Percentiles rank a stretch among this genome's conserved stretches.
phyloP scores from a whole-genome alignment of 2,888 invertebrate species.

The Napeogenes sylphis region DNA sequence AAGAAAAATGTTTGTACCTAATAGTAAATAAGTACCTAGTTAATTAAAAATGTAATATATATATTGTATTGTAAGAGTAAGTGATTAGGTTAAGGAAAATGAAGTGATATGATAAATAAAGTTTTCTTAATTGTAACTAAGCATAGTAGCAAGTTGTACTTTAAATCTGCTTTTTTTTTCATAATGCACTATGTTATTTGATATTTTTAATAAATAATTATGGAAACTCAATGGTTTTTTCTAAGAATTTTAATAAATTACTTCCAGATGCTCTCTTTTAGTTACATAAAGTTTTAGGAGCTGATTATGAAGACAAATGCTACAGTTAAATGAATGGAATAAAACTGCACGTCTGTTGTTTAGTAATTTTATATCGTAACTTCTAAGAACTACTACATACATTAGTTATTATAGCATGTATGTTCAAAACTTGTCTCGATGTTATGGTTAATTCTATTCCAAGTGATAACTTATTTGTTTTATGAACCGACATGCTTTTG shows the following conservation, averaged over 20 bases:
- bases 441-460: too few species aligned
- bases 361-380: too few species aligned
- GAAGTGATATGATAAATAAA: conserved; percentile 3
- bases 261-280: too few species aligned
- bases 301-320: too few species aligned
- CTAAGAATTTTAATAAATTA: background rate
- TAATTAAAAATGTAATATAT: background rate
- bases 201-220: background rate
- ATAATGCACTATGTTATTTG: background rate
- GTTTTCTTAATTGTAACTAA: background rate
- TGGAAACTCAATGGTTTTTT: background rate
- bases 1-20: background rate
- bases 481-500: too few species aligned
- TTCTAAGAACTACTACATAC: too few species aligned
- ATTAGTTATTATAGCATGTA: too few species aligned
- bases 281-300: too few species aligned
- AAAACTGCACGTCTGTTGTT: too few species aligned
- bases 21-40: background rate
- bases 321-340: too few species aligned
- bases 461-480: too few species aligned
- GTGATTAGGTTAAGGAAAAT: background rate
- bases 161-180: background rate
- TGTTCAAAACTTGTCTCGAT: too few species aligned
- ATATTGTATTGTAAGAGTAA: background rate
- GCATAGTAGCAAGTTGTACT: background rate